Evolutionary conservation across 2,797 vertebrate genomes (phyloP), one percentile per base, ranked within the genome.

Genomic region (Trematomus bernacchii): DNA sequence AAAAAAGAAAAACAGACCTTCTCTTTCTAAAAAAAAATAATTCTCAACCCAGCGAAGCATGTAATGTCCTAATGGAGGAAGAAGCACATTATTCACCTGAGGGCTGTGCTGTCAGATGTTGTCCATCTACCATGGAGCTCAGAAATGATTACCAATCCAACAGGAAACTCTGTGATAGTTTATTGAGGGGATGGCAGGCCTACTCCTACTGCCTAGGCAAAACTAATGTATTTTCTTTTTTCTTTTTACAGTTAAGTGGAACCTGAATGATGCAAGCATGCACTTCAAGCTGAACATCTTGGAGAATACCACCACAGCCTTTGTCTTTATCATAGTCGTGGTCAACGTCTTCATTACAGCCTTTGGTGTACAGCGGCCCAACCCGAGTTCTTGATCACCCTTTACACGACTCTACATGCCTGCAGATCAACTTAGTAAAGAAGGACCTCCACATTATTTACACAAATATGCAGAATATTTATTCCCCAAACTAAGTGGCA

Each of bases 271-370:
- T 58, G 89, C 94, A 1, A 94, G 76, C 47, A 97, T 94, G 85
- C 98, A 99, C 6, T 92, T 85, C 81, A 97, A 90, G 83, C 94
- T 99, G 91, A 95, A 99, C 91, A 91, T 97, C 76, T 80, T 99
- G 88, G 97, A 99, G 90, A 99, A 99, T 70, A n/a, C 95, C 6
- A 84, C 96, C 78, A 99, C 97, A 0, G 97, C 97, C 54, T 94
- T 98, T 1, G 96, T 99, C 59, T 99, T 99, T 81, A 82, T 99
- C 88, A 98, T 99, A 3, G 97, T 99, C 0, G 97, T 98, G 3
- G 93, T 99, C 71, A 99, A 99, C 77, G 89, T 99, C 91, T 99
- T 99, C 86, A 97, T 99, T 91, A 99, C 98, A 0, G 98, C 98
- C 11, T 99, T 99, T 5, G 98, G 98, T 0, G 97, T 99, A 40